Conservation (phyloP, 2,888 invertebrate species). For the Shargacucullia verbasci region DNA sequence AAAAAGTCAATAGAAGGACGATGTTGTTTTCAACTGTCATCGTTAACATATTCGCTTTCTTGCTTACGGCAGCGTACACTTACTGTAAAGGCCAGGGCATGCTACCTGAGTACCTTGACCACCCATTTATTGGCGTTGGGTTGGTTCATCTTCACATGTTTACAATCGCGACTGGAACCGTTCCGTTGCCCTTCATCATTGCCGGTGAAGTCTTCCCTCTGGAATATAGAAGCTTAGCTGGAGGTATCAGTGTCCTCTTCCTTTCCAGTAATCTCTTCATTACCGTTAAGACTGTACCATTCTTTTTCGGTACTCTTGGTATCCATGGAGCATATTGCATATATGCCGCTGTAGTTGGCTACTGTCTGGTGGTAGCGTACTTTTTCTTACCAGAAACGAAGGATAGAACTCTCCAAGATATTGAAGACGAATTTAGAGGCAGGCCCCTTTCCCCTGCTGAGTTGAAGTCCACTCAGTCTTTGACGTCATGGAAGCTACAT, state of each 20-base stretch:
- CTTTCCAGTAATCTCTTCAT: conserved; percentile 72
- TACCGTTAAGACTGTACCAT: conserved; percentile 71
- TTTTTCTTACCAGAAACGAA: conserved; percentile 77
- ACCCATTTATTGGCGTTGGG: conserved; percentile 67
- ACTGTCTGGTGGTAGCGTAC: conserved; percentile 68
- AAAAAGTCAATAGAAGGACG: conserved; percentile 67
- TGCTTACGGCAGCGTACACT: conserved; percentile 66
- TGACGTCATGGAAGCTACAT: conserved; percentile 64
- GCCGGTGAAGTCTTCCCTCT: conserved; percentile 91
- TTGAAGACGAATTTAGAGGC: conserved; percentile 76
- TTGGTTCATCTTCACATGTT: conserved; percentile 81
- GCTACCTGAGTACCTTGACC: conserved; percentile 64
- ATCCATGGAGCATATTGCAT: conserved; percentile 72
- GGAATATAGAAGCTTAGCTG: conserved; percentile 89
- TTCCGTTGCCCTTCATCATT: conserved; percentile 91
- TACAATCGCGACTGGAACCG: conserved; percentile 87
- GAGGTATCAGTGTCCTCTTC: conserved; percentile 74
- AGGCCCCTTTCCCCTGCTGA: conserved; percentile 66
- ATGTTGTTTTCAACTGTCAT: conserved; percentile 67
- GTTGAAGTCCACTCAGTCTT: conserved; percentile 67
- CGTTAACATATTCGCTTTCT: conserved; percentile 61
- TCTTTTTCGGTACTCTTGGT: conserved; percentile 67
- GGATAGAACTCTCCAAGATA: conserved; percentile 76
- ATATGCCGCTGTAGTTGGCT: conserved; percentile 68
- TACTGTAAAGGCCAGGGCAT: conserved; percentile 61